Conservation (phyloP, 2,113 vertebrate genomes). For the Nycticorax nycticorax region DNA sequence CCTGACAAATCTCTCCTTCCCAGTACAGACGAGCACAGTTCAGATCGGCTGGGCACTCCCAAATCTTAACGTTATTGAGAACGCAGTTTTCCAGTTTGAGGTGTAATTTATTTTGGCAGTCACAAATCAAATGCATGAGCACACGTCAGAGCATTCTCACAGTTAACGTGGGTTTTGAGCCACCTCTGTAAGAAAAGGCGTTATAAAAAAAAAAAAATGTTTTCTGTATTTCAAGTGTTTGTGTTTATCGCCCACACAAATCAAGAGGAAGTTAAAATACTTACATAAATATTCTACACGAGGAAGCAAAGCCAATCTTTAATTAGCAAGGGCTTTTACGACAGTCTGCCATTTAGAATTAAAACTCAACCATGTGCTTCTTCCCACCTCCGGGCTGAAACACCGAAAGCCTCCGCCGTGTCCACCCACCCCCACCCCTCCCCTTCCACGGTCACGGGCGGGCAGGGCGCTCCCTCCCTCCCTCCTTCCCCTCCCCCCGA, state of each 20-base stretch:
- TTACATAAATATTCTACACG: background rate
- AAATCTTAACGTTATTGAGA: background rate
- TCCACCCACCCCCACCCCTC: background rate
- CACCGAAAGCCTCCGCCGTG: background rate
- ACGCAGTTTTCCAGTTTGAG: background rate
- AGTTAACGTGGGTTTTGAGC: background rate
- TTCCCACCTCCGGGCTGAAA: background rate
- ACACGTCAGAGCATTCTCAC: background rate
- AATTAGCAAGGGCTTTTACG: slow-evolving; percentile 18
- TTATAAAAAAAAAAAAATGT: no score
- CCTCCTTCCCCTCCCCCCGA: background rate
- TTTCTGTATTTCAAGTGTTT: background rate
- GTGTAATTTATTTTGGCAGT: background rate
- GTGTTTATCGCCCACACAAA: background rate
- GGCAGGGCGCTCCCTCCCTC: background rate
- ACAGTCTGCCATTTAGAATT: slow-evolving; percentile 41
- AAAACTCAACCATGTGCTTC: slow-evolving; percentile 53
- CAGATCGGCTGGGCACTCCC: background rate
- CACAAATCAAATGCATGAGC: background rate
- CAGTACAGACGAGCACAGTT: background rate
- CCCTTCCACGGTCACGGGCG: background rate
- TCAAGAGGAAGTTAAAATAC: background rate
- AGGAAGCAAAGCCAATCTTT: background rate
- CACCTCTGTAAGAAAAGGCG: background rate
- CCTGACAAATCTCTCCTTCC: background rate